These are phyloP conservation scores for Megalops cyprinoides DNA, from an alignment of 2,797 vertebrate species.

Conservation along the genomic window DNA sequence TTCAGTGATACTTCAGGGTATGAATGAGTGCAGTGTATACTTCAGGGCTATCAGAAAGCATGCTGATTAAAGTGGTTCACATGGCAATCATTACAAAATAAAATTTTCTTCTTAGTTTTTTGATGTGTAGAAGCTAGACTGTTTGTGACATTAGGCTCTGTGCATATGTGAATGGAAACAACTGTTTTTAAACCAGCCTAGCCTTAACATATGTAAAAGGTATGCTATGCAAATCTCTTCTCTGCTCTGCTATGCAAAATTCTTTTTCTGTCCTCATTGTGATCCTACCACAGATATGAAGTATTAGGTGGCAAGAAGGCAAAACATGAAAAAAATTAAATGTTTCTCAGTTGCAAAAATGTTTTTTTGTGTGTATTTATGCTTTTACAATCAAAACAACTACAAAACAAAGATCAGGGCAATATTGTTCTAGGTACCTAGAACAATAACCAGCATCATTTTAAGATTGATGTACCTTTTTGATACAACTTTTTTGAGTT, in stretches of 20 bases:
- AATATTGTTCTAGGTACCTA: too few species aligned
- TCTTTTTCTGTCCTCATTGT: too few species aligned
- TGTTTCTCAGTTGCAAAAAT: neutral
- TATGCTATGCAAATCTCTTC: too few species aligned
- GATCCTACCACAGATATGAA: neutral
- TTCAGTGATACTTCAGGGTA: neutral
- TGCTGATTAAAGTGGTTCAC: neutral
- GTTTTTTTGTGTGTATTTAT: neutral
- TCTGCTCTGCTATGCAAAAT: too few species aligned
- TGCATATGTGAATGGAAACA: neutral
- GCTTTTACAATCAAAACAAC: neutral
- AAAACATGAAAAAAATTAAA: too few species aligned
- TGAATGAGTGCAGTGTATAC: neutral
- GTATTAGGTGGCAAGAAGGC: too few species aligned
- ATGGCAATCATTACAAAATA: neutral
- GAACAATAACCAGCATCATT: too few species aligned
- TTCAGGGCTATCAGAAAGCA: neutral
- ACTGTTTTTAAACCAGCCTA: too few species aligned
- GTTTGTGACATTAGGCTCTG: neutral
- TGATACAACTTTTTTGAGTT: too few species aligned
- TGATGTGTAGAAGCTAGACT: neutral
- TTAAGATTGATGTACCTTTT: too few species aligned
- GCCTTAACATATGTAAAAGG: neutral
- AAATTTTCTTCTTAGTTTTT: neutral
- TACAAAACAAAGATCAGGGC: neutral